phyloP scores from a whole-genome alignment of 2,113 vertebrate genomes.

The Myrmophylax atrothorax region DNA sequence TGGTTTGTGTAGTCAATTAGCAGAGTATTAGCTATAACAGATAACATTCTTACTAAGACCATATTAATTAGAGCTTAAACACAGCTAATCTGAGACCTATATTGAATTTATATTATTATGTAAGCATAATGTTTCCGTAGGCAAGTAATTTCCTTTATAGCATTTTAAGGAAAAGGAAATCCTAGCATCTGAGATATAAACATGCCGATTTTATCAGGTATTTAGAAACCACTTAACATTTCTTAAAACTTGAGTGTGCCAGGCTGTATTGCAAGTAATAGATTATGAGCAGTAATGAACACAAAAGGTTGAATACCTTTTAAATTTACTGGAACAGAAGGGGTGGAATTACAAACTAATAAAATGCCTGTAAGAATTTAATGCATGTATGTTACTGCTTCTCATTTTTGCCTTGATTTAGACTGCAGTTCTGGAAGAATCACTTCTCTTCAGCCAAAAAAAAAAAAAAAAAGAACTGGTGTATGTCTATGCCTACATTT shows the following conservation, averaged over 20 bases:
- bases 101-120: constrained; percentile 45
- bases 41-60: constrained; percentile 45
- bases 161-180: constrained; percentile 11
- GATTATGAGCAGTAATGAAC: neutral
- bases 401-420: neutral
- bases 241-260: neutral
- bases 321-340: neutral
- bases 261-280: neutral
- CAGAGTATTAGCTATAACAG: constrained; percentile 42
- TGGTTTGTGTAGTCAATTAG: constrained; percentile 59
- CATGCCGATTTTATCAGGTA: neutral
- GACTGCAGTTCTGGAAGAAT: neutral
- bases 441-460: neutral
- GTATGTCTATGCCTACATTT: neutral
- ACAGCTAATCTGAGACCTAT: constrained; percentile 47
- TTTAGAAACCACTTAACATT: neutral
- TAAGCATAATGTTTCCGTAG: neutral
- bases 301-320: neutral
- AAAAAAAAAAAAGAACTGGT: neutral
- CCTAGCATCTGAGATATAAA: neutral
- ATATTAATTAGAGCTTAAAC: constrained; percentile 55
- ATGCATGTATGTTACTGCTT: neutral
- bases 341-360: neutral
- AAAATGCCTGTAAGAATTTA: neutral
- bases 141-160: neutral